phyloP scores from a whole-genome alignment of 2,113 vertebrate species.

The Desmodus rotundus region DNA sequence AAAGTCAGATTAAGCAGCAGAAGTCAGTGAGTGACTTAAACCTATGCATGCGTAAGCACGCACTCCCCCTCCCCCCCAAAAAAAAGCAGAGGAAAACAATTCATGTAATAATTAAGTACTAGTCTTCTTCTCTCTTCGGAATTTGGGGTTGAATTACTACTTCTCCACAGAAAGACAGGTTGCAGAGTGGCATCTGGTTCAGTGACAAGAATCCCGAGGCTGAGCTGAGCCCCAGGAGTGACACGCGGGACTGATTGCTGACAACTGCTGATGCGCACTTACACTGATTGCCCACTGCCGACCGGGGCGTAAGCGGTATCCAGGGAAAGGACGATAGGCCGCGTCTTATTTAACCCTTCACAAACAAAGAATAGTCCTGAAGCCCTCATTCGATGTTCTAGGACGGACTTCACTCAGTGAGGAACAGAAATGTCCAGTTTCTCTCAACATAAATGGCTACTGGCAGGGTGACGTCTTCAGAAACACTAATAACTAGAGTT shows the following conservation, averaged over 20 bases:
- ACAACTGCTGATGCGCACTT: neutral
- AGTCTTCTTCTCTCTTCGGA: neutral
- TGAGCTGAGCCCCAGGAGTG: neutral
- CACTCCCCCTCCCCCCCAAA: no score
- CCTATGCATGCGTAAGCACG: neutral
- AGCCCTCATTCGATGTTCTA: neutral
- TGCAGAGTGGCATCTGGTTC: neutral
- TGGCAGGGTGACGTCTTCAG: neutral
- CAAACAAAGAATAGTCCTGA: neutral
- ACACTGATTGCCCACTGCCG: neutral
- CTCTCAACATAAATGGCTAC: neutral
- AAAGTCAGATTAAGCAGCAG: neutral
- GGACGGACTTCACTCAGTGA: neutral
- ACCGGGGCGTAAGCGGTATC: neutral
- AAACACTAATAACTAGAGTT: neutral
- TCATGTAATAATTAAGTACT: neutral
- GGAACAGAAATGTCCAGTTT: neutral
- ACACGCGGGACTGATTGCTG: neutral
- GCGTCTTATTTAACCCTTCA: neutral
- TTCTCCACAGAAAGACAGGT: neutral
- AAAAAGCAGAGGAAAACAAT: neutral
- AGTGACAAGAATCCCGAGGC: neutral
- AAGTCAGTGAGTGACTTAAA: neutral
- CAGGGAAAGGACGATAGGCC: neutral
- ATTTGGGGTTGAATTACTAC: neutral